phyloP scores from a whole-genome alignment of 2,888 invertebrate genomes.

The Hyalella azteca region DNA sequence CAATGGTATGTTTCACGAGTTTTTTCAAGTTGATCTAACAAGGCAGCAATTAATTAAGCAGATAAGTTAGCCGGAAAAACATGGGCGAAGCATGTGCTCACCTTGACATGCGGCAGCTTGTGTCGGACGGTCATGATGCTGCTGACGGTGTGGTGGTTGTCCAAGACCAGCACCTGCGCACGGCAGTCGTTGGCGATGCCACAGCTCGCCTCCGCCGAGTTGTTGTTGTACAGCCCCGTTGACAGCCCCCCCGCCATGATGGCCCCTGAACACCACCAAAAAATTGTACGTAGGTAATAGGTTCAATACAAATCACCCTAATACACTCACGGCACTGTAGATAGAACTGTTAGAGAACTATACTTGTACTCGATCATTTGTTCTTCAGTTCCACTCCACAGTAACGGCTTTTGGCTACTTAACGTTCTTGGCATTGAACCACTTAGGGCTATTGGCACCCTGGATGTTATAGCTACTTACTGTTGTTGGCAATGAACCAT shows the following conservation, averaged over 20 bases:
- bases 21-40: no score
- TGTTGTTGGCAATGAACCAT: slow-evolving; percentile 87
- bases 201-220: slow-evolving; percentile 82
- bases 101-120: slow-evolving; percentile 76
- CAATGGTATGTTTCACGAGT: no score
- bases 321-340: no score
- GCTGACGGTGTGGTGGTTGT: slow-evolving; percentile 74
- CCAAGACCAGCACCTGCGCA: slow-evolving; percentile 85
- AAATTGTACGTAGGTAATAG: no score
- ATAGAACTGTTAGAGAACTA: no score
- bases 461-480: no score
- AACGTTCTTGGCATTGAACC: slow-evolving; percentile 83
- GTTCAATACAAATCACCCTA: no score
- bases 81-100: slow-evolving; percentile 65
- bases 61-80: no score
- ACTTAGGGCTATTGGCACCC: slow-evolving; percentile 92
- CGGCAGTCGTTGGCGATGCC: slow-evolving; percentile 76
- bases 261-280: slow-evolving; percentile 27
- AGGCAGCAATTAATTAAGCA: no score
- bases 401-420: no score
- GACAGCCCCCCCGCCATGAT: slow-evolving; percentile 73
- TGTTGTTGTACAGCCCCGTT: slow-evolving; percentile 89
- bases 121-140: slow-evolving; percentile 77
- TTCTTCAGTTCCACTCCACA: no score
- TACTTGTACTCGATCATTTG: no score